Percentiles rank a stretch among this genome's conserved stretches.
phyloP scores from a whole-genome alignment of 2,888 invertebrate genomes.

The Entomobrya multifasciata region DNA sequence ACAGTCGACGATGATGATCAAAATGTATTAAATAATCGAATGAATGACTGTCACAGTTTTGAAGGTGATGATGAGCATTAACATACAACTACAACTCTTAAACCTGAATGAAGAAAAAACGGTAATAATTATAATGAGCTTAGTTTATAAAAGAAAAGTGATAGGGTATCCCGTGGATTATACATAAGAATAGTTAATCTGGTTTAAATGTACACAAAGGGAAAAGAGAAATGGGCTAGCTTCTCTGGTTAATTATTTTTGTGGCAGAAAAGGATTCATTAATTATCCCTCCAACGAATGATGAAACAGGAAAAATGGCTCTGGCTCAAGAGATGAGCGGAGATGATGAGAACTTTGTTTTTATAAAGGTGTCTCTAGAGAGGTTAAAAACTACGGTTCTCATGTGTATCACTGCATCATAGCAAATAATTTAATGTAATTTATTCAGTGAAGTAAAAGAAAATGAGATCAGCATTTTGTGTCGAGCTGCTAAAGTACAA shows the following conservation, averaged over 20 bases:
- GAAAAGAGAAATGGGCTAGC: constrained; percentile 25
- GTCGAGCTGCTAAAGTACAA: too few species aligned
- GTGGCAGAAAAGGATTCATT: constrained; percentile 13
- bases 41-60: too few species aligned
- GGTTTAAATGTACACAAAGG: not conserved
- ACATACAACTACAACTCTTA: not conserved
- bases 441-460: too few species aligned
- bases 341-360: not conserved
- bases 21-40: too few species aligned
- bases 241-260: constrained; percentile 10
- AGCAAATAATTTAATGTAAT: too few species aligned
- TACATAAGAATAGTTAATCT: too few species aligned
- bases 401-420: too few species aligned
- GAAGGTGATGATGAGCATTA: not conserved
- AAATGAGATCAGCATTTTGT: too few species aligned
- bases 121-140: not conserved
- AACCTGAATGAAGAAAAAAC: not conserved
- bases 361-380: not conserved
- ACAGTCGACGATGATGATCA: too few species aligned
- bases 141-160: too few species aligned
- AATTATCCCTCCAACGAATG: not conserved
- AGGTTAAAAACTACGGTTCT: too few species aligned
- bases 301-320: not conserved
- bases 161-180: too few species aligned
- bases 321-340: not conserved